These are phyloP conservation scores for Grammomys surdaster DNA, from an alignment of 2,113 vertebrate genomes.

Conservation along the genomic window DNA sequence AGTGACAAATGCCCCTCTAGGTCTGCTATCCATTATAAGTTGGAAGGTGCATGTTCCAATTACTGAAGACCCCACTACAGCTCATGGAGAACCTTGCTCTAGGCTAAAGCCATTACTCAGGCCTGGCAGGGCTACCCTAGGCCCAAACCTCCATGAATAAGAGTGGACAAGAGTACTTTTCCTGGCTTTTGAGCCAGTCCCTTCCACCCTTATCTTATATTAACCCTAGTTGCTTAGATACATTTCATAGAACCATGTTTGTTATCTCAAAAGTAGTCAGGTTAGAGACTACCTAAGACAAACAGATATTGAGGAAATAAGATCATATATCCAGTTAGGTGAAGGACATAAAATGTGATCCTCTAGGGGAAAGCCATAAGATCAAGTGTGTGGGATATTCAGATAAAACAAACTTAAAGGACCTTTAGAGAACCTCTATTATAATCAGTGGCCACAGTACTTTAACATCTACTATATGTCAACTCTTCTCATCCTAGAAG, in stretches of 20 bases:
- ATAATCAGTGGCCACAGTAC: not conserved
- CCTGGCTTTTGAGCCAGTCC: constrained; percentile 38
- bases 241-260: not conserved
- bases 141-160: not conserved
- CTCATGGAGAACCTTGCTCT: constrained; percentile 72
- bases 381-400: not conserved
- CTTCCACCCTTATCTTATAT: not conserved
- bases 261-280: constrained; percentile 15
- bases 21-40: constrained; percentile 83
- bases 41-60: constrained; percentile 84
- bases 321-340: not conserved
- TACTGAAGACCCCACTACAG: constrained; percentile 70
- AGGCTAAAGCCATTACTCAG: constrained; percentile 80
- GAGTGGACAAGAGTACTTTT: constrained; percentile 4
- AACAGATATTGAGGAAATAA: constrained; percentile 27
- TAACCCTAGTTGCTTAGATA: constrained; percentile 36
- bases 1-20: constrained; percentile 83
- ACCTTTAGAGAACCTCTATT: not conserved
- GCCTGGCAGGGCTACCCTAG: constrained; percentile 51
- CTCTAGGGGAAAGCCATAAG: not conserved
- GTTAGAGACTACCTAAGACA: not conserved
- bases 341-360: not conserved
- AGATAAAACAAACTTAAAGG: constrained; percentile 37
- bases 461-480: not conserved
- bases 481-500: constrained; percentile 17